Conservation (phyloP, 2,888 invertebrate species). For the Diplolepis rosae region DNA sequence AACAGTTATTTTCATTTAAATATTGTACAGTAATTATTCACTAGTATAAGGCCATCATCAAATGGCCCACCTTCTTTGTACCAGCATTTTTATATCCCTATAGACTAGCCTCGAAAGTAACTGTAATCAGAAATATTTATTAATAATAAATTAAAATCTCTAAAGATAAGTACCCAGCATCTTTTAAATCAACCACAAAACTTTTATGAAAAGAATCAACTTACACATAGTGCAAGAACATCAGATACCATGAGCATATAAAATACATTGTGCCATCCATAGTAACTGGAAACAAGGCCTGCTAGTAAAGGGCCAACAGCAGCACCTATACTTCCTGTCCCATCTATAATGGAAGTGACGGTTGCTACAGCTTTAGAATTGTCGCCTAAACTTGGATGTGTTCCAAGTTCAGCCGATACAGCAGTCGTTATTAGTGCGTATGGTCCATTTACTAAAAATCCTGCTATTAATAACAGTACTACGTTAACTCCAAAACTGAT, state of each 20-base stretch:
- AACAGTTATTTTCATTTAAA: conserved; percentile 3
- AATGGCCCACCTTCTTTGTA: conserved; percentile 59
- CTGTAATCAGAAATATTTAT: conserved; percentile 59
- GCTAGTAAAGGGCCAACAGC: conserved; percentile 94
- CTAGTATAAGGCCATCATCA: conserved; percentile 37
- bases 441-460: conserved; percentile 94
- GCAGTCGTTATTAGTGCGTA: conserved; percentile 97
- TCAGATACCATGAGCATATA: conserved; percentile 92
- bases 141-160: conserved; percentile 25
- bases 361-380: conserved; percentile 94
- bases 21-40: background rate
- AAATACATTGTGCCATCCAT: conserved; percentile 91
- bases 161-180: background rate
- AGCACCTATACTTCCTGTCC: conserved; percentile 94
- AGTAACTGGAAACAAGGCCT: conserved; percentile 81
- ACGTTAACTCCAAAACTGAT: conserved; percentile 79
- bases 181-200: conserved; percentile 21
- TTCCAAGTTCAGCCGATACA: conserved; percentile 95
- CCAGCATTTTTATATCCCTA: conserved; percentile 66
- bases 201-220: conserved; percentile 37
- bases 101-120: conserved; percentile 72
- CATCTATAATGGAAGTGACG: conserved; percentile 98
- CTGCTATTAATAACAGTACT: conserved; percentile 82
- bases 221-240: conserved; percentile 83
- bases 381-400: conserved; percentile 88